These are phyloP conservation scores for Alloplasta piceator DNA, from an alignment of 2,888 invertebrate genomes.

Conservation along the genomic window DNA sequence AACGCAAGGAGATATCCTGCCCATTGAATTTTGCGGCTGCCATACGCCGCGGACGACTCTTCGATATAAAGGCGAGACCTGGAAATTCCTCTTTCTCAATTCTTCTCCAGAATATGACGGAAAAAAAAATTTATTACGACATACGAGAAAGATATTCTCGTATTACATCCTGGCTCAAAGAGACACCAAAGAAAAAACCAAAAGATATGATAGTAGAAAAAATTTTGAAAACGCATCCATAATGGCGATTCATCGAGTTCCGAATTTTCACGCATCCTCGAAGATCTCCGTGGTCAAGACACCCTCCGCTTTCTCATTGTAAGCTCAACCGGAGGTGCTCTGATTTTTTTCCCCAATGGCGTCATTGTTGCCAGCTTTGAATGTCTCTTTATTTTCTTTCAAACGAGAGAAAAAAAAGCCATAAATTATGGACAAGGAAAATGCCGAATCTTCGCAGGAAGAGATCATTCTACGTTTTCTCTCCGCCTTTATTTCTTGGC, in stretches of 20 bases:
- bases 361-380: conserved; percentile 21
- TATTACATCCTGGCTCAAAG: conserved; percentile 65
- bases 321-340: no score
- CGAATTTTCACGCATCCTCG: conserved; percentile 56
- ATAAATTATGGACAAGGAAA: conserved; percentile 41
- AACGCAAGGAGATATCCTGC: conserved; percentile 65
- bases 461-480: conserved; percentile 14
- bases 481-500: conserved; percentile 29
- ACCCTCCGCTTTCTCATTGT: not conserved
- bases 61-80: conserved; percentile 49
- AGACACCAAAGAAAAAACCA: no score
- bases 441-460: conserved; percentile 30
- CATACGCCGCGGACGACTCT: conserved; percentile 53
- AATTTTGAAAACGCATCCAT: conserved; percentile 13
- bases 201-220: not conserved
- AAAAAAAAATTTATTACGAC: conserved; percentile 32
- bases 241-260: conserved; percentile 16
- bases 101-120: no score
- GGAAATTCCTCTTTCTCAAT: conserved; percentile 43
- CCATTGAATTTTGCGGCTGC: conserved; percentile 63
- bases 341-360: conserved; percentile 6
- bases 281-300: conserved; percentile 41
- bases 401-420: conserved; percentile 9
- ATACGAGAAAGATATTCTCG: conserved; percentile 69
- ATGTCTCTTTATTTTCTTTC: not conserved